A percentile compares a stretch with the other conserved stretches of the same genome.
phyloP scores from a whole-genome alignment of 2,888 invertebrate species.

The Macrosiphum euphorbiae region DNA sequence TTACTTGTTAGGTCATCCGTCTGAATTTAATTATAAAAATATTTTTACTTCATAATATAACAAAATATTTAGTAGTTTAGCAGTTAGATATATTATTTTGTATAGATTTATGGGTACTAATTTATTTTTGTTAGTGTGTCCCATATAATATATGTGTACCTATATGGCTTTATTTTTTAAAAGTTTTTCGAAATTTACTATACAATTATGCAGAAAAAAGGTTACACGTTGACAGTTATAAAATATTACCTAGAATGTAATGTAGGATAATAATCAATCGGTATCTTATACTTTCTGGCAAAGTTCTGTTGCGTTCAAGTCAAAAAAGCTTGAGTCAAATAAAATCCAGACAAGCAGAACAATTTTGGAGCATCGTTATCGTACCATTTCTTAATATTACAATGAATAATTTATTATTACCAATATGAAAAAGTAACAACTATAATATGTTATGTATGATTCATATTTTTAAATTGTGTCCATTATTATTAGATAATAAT shows the following conservation, averaged over 20 bases:
- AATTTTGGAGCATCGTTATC: slow-evolving; percentile 83
- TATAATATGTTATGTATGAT: not conserved
- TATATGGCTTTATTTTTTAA: not conserved
- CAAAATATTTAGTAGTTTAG: too few species aligned
- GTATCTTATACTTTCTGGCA: slow-evolving; percentile 90
- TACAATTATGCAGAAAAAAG: not conserved
- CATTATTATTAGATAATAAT: too few species aligned
- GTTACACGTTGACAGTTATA: not conserved
- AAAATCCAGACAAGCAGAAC: slow-evolving; percentile 95
- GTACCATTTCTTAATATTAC: slow-evolving; percentile 80
- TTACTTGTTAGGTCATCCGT: too few species aligned
- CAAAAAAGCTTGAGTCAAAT: slow-evolving; percentile 94
- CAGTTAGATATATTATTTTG: too few species aligned
- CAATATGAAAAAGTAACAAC: not conserved
- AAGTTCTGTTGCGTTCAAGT: slow-evolving; percentile 95
- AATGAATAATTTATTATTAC: not conserved
- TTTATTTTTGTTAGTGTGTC: not conserved
- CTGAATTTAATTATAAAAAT: too few species aligned
- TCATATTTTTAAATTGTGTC: not conserved
- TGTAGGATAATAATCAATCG: slow-evolving; percentile 77
- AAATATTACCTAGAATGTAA: not conserved
- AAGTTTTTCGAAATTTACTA: not conserved
- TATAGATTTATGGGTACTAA: not conserved
- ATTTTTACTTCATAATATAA: too few species aligned
- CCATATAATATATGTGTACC: not conserved